Evolutionary conservation across 2,113 vertebrate genomes (phyloP), one percentile per base, ranked within the genome.

Genomic region (Apeltes quadracus): DNA sequence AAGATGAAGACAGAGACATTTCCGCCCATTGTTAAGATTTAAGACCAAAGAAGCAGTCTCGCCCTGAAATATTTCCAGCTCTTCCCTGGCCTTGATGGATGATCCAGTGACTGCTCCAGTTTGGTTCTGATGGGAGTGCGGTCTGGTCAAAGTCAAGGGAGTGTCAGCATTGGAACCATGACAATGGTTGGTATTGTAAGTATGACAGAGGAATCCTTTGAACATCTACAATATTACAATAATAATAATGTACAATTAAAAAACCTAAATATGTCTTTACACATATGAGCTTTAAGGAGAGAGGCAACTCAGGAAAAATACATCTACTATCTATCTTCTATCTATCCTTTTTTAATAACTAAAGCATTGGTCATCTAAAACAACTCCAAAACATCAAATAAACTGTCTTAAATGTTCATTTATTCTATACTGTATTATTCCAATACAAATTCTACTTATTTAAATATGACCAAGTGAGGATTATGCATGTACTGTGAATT

Each of bases 31-130:
- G 41, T 50, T 62, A 74, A 88, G 83, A 89, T 88, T 83, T 81
- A 83, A 36, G 63, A 80, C 51, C 69, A 74, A 83, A 76, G 75
- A 76, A 84, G 62, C 79, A 63, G 67, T 56, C 36, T 58, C 46
- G 75, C 84, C 77, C 75, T 94, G 94, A 83, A 95, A 67, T 56
- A 95, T 86, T 84, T 85, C 92, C 82, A 96, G 91, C 65, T 87
- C 89, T 72, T 88, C 87, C 70, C 93, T 94, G 61, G 82, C 82
- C 68, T 92, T 86, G 92, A 93, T 64, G 72, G 96, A 93, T 84
- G 68, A 22, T 69, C 75, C 68, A 92, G 62, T 2, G 94, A 95
- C 15, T 57, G 75, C 62, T 93, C 91, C 83, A 94, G 87, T 88
- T 91, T 83, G 68, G 90, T 92, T 2, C 92, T 88, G 64, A 95